Conservation (phyloP, 2,113 vertebrate genomes). For the Cyanocitta stelleri region DNA sequence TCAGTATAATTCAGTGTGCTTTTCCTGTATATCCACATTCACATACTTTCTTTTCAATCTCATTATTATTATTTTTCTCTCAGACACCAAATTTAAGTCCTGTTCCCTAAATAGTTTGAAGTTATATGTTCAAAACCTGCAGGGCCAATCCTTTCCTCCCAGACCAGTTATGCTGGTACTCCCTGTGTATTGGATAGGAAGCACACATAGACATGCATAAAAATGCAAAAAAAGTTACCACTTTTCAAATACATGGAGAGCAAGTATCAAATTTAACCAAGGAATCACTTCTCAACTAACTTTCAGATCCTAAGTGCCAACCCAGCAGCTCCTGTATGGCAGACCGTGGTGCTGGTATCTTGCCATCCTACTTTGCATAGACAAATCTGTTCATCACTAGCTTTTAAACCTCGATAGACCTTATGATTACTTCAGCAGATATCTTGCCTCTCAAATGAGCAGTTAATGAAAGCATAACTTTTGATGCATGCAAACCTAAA, state of each 20-base stretch:
- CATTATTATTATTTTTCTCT: not conserved
- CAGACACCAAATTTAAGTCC: not conserved
- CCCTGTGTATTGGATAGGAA: not conserved
- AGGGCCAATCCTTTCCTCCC: not conserved
- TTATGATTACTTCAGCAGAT: not conserved
- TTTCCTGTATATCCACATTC: not conserved
- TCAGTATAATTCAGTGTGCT: not conserved
- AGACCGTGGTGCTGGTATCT: not conserved
- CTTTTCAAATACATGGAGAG: not conserved
- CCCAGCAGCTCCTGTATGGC: not conserved
- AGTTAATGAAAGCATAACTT: not conserved
- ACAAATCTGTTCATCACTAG: not conserved
- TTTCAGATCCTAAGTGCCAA: not conserved
- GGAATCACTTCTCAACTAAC: not conserved
- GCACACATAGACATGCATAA: not conserved
- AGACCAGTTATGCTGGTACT: not conserved
- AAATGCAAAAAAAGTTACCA: not conserved
- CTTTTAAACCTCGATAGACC: not conserved
- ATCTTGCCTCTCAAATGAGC: not conserved
- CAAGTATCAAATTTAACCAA: not conserved
- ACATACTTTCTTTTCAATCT: not conserved
- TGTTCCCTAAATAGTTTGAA: not conserved
- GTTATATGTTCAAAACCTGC: not conserved
- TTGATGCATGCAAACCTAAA: slow-evolving; percentile 53
- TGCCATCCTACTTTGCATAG: not conserved